Evolutionary conservation across 2,113 vertebrate genomes (phyloP).

Genomic region (Scomber japonicus): DNA sequence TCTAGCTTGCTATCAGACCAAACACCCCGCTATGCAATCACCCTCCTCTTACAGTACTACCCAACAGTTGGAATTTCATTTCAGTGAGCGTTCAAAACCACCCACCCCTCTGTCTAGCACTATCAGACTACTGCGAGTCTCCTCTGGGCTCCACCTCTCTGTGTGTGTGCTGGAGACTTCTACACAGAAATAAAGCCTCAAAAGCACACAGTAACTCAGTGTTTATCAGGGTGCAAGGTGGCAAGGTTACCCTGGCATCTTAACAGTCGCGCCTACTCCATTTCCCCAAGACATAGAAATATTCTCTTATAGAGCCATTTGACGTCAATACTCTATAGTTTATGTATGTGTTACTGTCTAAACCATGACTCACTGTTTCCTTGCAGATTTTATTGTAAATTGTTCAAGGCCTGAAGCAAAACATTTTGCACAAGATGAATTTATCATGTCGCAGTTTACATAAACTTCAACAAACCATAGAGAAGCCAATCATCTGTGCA

Average conservation of each 20-base stretch:
- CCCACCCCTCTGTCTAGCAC: slow-evolving; percentile 1
- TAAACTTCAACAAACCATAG: slow-evolving; percentile 5
- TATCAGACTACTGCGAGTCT: slow-evolving; percentile 51
- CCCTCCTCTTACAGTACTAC: slow-evolving; percentile 44
- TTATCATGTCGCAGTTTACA: slow-evolving; percentile 1
- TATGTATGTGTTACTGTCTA: slow-evolving; percentile 13
- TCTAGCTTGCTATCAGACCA: slow-evolving; percentile 70
- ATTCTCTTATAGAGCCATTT: slow-evolving; percentile 38
- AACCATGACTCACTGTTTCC: slow-evolving; percentile 22
- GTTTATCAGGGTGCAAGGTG: slow-evolving; percentile 60
- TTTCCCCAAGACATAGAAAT: slow-evolving; percentile 47
- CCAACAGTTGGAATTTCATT: slow-evolving; percentile 71
- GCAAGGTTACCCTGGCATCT: slow-evolving; percentile 54
- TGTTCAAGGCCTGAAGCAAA: slow-evolving; percentile 9
- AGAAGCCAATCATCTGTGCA: slow-evolving; percentile 27
- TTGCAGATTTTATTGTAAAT: slow-evolving; percentile 3
- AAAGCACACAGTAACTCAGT: slow-evolving; percentile 30
- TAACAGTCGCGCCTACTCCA: slow-evolving; percentile 21
- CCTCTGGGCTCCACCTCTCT: slow-evolving; percentile 24
- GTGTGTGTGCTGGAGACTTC: slow-evolving; percentile 35
- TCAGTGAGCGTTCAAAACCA: slow-evolving; percentile 52
- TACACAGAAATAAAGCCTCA: slow-evolving; percentile 37
- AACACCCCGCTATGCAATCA: slow-evolving; percentile 68
- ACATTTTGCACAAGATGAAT: not conserved
- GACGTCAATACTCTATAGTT: not conserved